Evolutionary conservation across 2,888 invertebrate genomes (phyloP), one percentile per base, ranked within the genome.

Genomic region (Pardosa pseudoannulata): DNA sequence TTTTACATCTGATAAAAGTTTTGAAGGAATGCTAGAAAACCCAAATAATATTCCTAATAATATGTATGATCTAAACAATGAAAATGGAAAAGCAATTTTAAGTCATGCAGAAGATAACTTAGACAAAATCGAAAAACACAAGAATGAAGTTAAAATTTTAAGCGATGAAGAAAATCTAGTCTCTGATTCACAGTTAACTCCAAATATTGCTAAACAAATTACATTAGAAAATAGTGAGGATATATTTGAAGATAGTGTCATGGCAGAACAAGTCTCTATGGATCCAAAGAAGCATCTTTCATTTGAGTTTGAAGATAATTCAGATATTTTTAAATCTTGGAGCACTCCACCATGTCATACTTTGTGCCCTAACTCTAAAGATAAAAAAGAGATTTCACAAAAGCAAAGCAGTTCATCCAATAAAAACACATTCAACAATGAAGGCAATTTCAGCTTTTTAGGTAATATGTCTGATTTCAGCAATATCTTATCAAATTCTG

Each of bases 241-340:
- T 32, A 68, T 82, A 41, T 82, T 82, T 71, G 82, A 79, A 29
- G 79, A 82, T 9, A 73, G 62, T 7, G 28, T 36, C 28, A n/a
- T 28, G 2, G 23, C 29, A n/a, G 39, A 31, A 11, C 56, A 19
- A 1, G 39, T 28, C 3, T 56, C 13, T 13, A 13, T 23, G 19
- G 16, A 36, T 23, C 23, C 13, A 13, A 74, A 71, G 19, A 67
- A 67, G 6, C 36, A 67, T 19, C 19, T 31, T n/a, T 67, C 36
- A 9, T 32, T 67, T 67, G 16, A 67, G 23, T 56, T 67, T n/a
- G 64, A 76, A 32, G 62, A 82, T 28, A 56, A 72, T 11, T 82
- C 82, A 28, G 29, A 76, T 11, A 76, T 82, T 32, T 82, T 75
- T 62, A 76, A 76, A 19, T 65, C 82, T 3, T 82, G 82, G 82